Conservation (phyloP, 2,888 invertebrate genomes). For the Steinernema carpocapsae region DNA sequence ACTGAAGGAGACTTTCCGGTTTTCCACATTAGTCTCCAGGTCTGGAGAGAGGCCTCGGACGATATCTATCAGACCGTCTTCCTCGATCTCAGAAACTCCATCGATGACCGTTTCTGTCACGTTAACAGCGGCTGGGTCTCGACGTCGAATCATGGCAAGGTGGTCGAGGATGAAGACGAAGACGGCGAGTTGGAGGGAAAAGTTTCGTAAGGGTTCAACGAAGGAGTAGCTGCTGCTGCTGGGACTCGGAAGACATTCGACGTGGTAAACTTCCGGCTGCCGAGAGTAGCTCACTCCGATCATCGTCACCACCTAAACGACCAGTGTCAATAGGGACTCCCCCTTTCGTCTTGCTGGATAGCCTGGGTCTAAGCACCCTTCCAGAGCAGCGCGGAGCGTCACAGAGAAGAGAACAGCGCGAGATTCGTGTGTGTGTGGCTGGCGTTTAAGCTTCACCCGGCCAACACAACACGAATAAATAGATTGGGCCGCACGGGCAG, state of each 20-base stretch:
- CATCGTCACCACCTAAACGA: constrained; percentile 24
- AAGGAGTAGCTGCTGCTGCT: neutral
- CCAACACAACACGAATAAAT: neutral
- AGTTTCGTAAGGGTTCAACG: constrained; percentile 6
- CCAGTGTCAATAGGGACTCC: neutral
- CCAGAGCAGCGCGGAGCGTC: too few species aligned
- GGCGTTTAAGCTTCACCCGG: neutral
- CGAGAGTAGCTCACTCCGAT: constrained; percentile 21
- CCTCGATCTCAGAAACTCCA: neutral
- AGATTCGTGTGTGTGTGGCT: neutral
- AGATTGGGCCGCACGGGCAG: constrained; percentile 18
- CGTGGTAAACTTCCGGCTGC: constrained; percentile 18
- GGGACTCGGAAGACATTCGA: neutral
- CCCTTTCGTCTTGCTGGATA: too few species aligned
- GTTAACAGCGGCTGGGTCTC: neutral
- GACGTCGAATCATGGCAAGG: constrained; percentile 19
- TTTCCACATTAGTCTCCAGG: constrained; percentile 45
- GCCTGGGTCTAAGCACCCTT: too few species aligned
- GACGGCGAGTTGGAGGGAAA: neutral
- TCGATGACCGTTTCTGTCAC: constrained; percentile 4
- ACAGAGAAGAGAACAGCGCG: too few species aligned
- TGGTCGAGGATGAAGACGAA: constrained; percentile 17
- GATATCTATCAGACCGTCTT: constrained; percentile 45
- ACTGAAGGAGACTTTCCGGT: constrained; percentile 66
- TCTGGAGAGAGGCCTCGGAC: constrained; percentile 59